Percentiles rank a stretch among this genome's conserved stretches.
Conservation (phyloP, 2,888 invertebrate genomes). For the Ophioninae sp. region DNA sequence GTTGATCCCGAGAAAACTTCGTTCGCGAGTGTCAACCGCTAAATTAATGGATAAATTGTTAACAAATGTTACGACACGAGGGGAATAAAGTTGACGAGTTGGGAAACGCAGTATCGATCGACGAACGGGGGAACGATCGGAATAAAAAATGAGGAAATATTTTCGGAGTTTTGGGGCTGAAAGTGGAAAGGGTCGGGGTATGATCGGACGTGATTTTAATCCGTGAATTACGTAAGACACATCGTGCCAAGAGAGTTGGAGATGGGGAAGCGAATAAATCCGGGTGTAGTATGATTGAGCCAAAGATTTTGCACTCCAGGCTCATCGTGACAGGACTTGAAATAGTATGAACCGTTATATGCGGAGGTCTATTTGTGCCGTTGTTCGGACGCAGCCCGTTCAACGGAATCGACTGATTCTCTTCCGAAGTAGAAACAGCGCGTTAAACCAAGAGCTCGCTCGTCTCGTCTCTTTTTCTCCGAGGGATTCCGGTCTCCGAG, state of each 20-base stretch:
- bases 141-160: not conserved
- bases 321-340: conserved; percentile 35
- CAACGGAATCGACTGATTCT: conserved; percentile 47
- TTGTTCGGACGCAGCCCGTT: conserved; percentile 13
- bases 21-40: no score
- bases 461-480: conserved; percentile 18
- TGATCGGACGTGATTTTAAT: conserved; percentile 47
- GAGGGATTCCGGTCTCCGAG: conserved; percentile 1
- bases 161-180: not conserved
- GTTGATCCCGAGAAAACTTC: no score
- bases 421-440: conserved; percentile 29
- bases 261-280: not conserved
- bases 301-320: conserved; percentile 28
- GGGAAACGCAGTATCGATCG: no score
- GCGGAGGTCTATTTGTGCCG: conserved; percentile 26
- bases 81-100: no score
- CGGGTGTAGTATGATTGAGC: conserved; percentile 33
- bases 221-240: conserved; percentile 18
- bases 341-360: conserved; percentile 18
- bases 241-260: conserved; percentile 3
- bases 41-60: no score
- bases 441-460: conserved; percentile 35
- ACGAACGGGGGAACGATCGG: not conserved
- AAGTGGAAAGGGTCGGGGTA: conserved; percentile 28
- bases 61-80: no score